Evolutionary conservation across 2,797 vertebrate species (phyloP).

Genomic region (Ciconia nigra): DNA sequence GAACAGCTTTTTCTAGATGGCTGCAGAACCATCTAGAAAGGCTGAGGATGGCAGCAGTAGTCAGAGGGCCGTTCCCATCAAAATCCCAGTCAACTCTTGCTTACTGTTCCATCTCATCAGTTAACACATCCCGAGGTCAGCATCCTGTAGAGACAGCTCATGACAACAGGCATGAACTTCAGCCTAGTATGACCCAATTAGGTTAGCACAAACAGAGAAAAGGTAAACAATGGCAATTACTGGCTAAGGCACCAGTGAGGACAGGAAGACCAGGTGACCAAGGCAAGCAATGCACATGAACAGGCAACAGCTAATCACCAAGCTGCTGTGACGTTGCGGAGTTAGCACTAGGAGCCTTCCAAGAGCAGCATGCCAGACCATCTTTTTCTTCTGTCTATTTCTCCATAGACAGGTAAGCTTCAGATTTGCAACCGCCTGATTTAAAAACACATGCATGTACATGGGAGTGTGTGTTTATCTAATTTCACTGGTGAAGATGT

Average conservation of each 20-base stretch:
- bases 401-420: background rate
- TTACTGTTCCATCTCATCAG: background rate
- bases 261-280: background rate
- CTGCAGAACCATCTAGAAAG: background rate
- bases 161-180: background rate
- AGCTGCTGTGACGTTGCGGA: background rate
- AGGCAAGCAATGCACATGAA: accelerated
- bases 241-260: background rate
- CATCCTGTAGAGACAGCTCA: background rate
- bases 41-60: background rate
- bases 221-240: background rate
- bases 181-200: background rate
- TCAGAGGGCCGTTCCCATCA: background rate
- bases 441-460: background rate
- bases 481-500: background rate
- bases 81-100: background rate
- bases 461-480: too few relatives aligned
- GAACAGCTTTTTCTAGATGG: background rate
- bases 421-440: background rate
- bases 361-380: background rate
- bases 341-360: background rate
- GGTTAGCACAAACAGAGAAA: background rate
- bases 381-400: background rate
- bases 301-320: background rate
- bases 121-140: background rate